Evolutionary conservation across 2,113 vertebrate species (phyloP).

Genomic region (Proterorhinus semilunaris): DNA sequence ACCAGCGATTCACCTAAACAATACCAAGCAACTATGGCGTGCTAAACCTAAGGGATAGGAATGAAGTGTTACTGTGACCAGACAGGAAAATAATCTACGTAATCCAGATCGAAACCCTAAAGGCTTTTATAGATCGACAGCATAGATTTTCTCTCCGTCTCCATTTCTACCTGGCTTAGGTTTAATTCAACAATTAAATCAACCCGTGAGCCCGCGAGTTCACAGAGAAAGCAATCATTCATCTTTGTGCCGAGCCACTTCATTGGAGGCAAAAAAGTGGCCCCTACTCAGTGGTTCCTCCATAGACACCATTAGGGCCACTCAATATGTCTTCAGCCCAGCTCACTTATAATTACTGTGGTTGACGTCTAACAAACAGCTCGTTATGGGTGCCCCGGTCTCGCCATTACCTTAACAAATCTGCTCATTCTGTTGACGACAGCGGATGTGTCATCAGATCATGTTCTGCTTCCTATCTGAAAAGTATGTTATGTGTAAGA

Average conservation of each 20-base stretch:
- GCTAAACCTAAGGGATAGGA: conserved; percentile 39
- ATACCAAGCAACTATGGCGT: conserved; percentile 45
- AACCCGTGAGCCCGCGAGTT: conserved; percentile 66
- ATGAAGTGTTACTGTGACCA: conserved; percentile 72
- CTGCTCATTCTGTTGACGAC: conserved; percentile 28
- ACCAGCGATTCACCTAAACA: conserved; percentile 26
- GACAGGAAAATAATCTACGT: conserved; percentile 75
- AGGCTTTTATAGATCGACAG: conserved; percentile 78
- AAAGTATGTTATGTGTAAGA: neutral
- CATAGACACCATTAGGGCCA: conserved; percentile 60
- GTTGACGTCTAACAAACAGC: conserved; percentile 68
- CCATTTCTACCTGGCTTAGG: conserved; percentile 75
- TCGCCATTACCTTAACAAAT: conserved; percentile 55
- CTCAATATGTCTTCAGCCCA: conserved; percentile 59
- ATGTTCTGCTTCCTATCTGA: conserved; percentile 20
- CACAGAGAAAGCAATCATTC: conserved; percentile 69
- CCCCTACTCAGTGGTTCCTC: conserved; percentile 48
- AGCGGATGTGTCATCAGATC: conserved; percentile 8
- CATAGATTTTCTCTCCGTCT: conserved; percentile 76
- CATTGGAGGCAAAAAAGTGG: conserved; percentile 33
- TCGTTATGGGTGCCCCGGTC: conserved; percentile 49
- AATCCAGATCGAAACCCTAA: conserved; percentile 78
- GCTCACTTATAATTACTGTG: conserved; percentile 61
- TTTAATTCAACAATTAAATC: conserved; percentile 81
- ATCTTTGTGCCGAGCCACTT: conserved; percentile 65